Conservation (phyloP, 2,113 vertebrate species). For the Ramphastos sulfuratus region DNA sequence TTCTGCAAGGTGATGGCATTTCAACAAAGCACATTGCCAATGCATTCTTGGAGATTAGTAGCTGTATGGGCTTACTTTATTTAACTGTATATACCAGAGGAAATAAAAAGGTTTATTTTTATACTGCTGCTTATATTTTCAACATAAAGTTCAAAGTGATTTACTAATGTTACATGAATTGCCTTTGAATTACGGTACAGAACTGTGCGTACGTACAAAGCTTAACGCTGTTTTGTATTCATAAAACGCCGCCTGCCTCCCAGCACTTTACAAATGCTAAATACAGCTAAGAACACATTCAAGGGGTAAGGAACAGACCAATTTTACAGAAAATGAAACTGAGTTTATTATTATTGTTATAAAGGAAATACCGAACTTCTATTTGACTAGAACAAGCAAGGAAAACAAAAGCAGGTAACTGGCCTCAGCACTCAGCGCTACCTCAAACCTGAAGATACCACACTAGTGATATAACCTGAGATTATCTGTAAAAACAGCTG, state of each 20-base stretch:
- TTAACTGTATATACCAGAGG: slow-evolving; percentile 64
- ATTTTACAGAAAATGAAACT: slow-evolving; percentile 52
- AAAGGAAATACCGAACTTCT: background rate
- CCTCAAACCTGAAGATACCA: background rate
- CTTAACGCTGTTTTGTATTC: slow-evolving; percentile 40
- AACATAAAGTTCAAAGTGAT: slow-evolving; percentile 67
- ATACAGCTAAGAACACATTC: slow-evolving; percentile 36
- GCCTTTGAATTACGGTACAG: slow-evolving; percentile 54
- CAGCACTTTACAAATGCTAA: slow-evolving; percentile 53
- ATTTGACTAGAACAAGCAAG: background rate
- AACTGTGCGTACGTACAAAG: slow-evolving; percentile 42
- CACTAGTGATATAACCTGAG: background rate
- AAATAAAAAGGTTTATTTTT: slow-evolving; percentile 72
- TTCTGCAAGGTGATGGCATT: slow-evolving; percentile 52
- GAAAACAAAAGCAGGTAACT: background rate
- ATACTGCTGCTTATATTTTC: slow-evolving; percentile 60
- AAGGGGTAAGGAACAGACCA: background rate
- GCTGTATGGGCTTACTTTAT: slow-evolving; percentile 53
- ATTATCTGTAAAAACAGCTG: background rate
- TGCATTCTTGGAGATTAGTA: slow-evolving; percentile 57
- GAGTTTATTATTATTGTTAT: background rate
- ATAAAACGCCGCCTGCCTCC: slow-evolving; percentile 15
- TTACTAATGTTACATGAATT: slow-evolving; percentile 66
- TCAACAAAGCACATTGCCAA: slow-evolving; percentile 52
- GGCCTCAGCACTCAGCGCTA: background rate